phyloP scores from a whole-genome alignment of 2,888 invertebrate species.

The Pimpla rufipes region DNA sequence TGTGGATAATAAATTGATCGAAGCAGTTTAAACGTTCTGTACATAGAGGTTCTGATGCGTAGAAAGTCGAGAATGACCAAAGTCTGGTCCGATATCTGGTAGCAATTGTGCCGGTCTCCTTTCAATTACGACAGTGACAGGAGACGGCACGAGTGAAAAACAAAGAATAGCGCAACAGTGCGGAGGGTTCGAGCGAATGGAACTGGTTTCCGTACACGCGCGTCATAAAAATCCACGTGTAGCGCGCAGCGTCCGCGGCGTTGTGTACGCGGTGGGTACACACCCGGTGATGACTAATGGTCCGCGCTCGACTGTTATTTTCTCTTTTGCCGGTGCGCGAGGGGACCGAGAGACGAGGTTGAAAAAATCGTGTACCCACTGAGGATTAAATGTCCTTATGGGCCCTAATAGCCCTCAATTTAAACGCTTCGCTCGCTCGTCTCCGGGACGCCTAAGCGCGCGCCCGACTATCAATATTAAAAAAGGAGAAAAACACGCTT shows the following conservation, averaged over 20 bases:
- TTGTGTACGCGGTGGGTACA: constrained; percentile 42
- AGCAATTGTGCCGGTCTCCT: constrained; percentile 55
- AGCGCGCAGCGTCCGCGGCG: constrained; percentile 36
- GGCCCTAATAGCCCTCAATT: constrained; percentile 81
- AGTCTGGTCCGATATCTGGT: constrained; percentile 55
- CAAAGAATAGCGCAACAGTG: constrained; percentile 61
- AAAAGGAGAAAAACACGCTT: constrained; percentile 3
- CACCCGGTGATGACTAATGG: constrained; percentile 62
- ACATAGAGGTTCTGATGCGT: too few relatives aligned
- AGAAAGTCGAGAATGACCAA: constrained; percentile 57
- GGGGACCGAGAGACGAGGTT: constrained; percentile 45
- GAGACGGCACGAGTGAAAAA: constrained; percentile 55
- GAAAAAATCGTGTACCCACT: constrained; percentile 76
- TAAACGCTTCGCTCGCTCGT: constrained; percentile 72
- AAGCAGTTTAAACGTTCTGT: too few relatives aligned
- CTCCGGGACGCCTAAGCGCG: constrained; percentile 10
- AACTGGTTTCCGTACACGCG: constrained; percentile 77
- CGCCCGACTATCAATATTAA: neutral
- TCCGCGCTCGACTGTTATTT: constrained; percentile 58
- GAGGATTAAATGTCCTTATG: constrained; percentile 78
- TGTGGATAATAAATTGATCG: too few relatives aligned
- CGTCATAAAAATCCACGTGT: constrained; percentile 78
- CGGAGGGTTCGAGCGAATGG: constrained; percentile 71
- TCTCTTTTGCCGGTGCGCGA: constrained; percentile 58
- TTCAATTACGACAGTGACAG: constrained; percentile 61